These are phyloP conservation scores for Microplitis demolitor DNA, from an alignment of 1,140 invertebrate genomes.

Conservation along the genomic window DNA sequence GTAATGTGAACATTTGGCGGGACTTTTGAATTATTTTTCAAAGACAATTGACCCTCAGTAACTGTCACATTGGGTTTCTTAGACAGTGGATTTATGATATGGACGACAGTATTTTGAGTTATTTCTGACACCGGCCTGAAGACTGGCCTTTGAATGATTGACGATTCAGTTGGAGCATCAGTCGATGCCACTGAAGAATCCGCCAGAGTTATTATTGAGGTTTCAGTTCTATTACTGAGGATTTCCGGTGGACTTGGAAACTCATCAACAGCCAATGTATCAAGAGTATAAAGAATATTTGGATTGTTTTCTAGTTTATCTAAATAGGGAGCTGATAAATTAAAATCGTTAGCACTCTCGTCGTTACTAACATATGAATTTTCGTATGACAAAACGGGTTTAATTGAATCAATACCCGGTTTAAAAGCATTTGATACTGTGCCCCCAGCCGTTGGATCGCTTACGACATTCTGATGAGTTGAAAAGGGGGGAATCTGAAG, in stretches of 20 bases:
- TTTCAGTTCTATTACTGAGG: too few relatives aligned
- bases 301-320: background rate
- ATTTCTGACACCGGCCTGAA: conserved; percentile 41
- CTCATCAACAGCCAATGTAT: background rate
- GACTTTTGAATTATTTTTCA: conserved; percentile 18
- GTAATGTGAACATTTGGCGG: conserved; percentile 55
- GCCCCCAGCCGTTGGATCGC: conserved; percentile 17
- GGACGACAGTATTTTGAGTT: conserved; percentile 52
- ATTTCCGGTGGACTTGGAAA: background rate
- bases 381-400: conserved; percentile 25
- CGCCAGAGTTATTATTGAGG: background rate
- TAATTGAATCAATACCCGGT: conserved; percentile 39
- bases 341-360: conserved; percentile 16
- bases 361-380: conserved; percentile 10
- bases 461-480: conserved; percentile 16
- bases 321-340: background rate
- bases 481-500: conserved; percentile 43
- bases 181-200: background rate
- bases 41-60: conserved; percentile 26
- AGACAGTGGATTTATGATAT: conserved; percentile 46
- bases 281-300: background rate
- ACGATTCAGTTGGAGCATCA: background rate
- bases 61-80: conserved; percentile 41
- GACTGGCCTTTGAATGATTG: background rate
- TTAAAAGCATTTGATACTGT: conserved; percentile 33